phyloP scores from a whole-genome alignment of 1,140 invertebrate species.

The Drosophila nikananu region DNA sequence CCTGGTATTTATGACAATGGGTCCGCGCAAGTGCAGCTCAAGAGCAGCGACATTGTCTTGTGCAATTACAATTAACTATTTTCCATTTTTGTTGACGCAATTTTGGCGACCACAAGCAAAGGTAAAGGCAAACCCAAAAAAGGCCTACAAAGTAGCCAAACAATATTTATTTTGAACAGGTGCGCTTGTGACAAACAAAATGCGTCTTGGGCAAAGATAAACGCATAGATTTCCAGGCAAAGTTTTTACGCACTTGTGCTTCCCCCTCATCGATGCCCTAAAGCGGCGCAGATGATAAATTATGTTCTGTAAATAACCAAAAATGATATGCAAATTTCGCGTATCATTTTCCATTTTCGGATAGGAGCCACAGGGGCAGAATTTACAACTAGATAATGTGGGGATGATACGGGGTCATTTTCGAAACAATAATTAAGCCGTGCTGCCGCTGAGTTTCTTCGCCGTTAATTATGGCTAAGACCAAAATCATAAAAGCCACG shows the following conservation, averaged over 20 bases:
- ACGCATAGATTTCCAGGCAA: not conserved
- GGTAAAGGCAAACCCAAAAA: constrained; percentile 40
- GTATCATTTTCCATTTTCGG: constrained; percentile 10
- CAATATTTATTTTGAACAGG: constrained; percentile 27
- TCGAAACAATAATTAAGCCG: constrained; percentile 52
- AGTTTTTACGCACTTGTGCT: constrained; percentile 9
- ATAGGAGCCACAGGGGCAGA: constrained; percentile 33
- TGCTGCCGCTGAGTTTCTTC: constrained; percentile 40
- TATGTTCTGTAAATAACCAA: constrained; percentile 43
- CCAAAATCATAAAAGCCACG: constrained; percentile 38
- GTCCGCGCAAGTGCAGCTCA: constrained; percentile 24
- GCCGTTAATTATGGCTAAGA: constrained; percentile 66
- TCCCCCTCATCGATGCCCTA: constrained; percentile 44
- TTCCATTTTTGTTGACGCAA: constrained; percentile 40
- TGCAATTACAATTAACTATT: constrained; percentile 65
- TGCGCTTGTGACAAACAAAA: constrained; percentile 28
- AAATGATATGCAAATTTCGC: constrained; percentile 52
- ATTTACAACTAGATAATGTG: constrained; percentile 20
- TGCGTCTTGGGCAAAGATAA: constrained; percentile 53
- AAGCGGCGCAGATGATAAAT: constrained; percentile 45
- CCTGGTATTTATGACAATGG: constrained; percentile 39
- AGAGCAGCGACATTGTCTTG: constrained; percentile 64
- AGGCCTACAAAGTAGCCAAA: constrained; percentile 21
- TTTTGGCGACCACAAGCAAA: constrained; percentile 31
- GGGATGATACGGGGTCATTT: constrained; percentile 33